These are phyloP conservation scores for Tipula unca DNA, from an alignment of 2,888 invertebrate genomes.

Conservation along the genomic window DNA sequence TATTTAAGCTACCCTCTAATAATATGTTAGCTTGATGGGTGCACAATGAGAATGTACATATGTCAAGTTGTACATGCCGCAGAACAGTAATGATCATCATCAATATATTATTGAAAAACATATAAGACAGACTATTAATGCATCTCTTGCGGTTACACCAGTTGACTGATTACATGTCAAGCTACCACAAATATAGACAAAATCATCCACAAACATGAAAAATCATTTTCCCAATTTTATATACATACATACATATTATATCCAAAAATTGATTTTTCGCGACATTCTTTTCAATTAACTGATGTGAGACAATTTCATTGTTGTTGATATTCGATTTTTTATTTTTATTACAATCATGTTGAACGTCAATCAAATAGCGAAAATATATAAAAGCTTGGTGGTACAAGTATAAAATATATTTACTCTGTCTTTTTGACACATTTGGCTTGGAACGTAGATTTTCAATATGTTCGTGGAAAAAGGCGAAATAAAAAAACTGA, in stretches of 20 bases:
- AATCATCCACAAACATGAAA: not conserved
- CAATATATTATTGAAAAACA: not conserved
- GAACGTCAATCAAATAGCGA: not conserved
- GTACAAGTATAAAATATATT: not conserved
- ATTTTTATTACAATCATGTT: not conserved
- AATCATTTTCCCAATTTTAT: not conserved
- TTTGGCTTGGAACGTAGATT: not conserved
- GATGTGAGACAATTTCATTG: not conserved
- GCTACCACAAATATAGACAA: not conserved
- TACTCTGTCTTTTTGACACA: not conserved
- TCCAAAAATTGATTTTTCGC: not conserved
- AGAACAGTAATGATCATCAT: not conserved
- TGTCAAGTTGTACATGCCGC: not conserved
- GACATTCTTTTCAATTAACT: slow-evolving; percentile 8
- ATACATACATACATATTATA: too few relatives aligned
- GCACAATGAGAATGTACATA: too few relatives aligned
- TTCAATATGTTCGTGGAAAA: not conserved
- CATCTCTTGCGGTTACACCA: not conserved
- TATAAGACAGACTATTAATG: not conserved
- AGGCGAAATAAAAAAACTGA: not conserved
- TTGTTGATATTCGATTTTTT: not conserved
- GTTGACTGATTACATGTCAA: not conserved
- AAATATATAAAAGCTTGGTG: not conserved
- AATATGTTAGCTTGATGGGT: too few relatives aligned
- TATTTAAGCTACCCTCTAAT: too few relatives aligned